Percentiles rank a stretch among this genome's conserved stretches.
Conservation (phyloP, 1,140 invertebrate genomes). For the Dendrolimus kikuchii region DNA sequence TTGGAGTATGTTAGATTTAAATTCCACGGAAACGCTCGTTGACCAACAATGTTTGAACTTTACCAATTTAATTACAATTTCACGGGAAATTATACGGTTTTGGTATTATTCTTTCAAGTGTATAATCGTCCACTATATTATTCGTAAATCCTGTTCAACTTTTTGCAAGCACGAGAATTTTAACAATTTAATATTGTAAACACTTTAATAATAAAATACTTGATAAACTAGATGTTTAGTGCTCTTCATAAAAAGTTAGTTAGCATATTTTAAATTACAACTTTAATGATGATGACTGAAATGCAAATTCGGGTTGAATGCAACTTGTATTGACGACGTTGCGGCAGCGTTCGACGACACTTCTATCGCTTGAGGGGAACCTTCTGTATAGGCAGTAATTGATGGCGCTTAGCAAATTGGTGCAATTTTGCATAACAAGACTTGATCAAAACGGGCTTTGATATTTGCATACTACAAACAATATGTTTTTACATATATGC, state of each 20-base stretch:
- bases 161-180: no score
- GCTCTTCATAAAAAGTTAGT: constrained; percentile 19
- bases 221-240: neutral
- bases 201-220: neutral
- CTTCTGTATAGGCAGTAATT: constrained; percentile 18
- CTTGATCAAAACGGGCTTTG: constrained; percentile 20
- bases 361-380: constrained; percentile 19
- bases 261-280: constrained; percentile 38
- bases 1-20: constrained; percentile 36
- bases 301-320: constrained; percentile 31
- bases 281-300: constrained; percentile 25
- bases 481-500: neutral
- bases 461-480: neutral
- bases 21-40: constrained; percentile 46
- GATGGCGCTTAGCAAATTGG: constrained; percentile 21
- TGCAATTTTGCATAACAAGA: constrained; percentile 40
- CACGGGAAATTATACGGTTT: constrained; percentile 25
- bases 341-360: neutral
- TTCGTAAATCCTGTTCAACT: no score
- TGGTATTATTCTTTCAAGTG: no score
- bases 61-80: constrained; percentile 34
- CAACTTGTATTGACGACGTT: constrained; percentile 16
- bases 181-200: no score
- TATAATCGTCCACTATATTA: no score
- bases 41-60: constrained; percentile 36